Percentiles rank a stretch among this genome's conserved stretches.
These are phyloP conservation scores for Aproaerema taeniolella DNA, from an alignment of 2,888 invertebrate species.

Conservation along the genomic window DNA sequence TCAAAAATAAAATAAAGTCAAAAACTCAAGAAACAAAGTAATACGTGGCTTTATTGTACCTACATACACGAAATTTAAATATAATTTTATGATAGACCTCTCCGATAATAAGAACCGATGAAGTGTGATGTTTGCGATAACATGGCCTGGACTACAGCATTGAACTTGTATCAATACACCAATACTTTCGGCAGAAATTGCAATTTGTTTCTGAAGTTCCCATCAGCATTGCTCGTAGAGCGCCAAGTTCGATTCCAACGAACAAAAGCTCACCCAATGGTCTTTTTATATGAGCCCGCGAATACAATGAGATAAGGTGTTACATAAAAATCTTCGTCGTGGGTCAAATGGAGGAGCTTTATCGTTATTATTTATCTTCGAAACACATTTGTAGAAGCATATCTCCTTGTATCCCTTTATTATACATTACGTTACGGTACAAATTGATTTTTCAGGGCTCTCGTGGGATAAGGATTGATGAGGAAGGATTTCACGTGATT, in stretches of 20 bases:
- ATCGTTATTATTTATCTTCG: constrained; percentile 56
- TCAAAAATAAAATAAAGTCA: too few relatives aligned
- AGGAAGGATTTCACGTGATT: too few relatives aligned
- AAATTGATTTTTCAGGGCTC: constrained; percentile 45
- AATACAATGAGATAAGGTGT: constrained; percentile 45
- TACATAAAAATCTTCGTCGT: constrained; percentile 42
- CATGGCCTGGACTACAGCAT: too few relatives aligned
- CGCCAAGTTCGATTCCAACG: constrained; percentile 34
- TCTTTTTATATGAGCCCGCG: constrained; percentile 38
- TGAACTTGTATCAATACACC: too few relatives aligned
- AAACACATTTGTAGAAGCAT: constrained; percentile 44
- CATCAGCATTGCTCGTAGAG: constrained; percentile 10
- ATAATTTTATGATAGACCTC: too few relatives aligned
- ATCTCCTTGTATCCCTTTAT: constrained; percentile 45
- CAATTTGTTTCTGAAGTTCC: constrained; percentile 17
- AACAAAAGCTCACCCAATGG: constrained; percentile 40
- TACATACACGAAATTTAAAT: too few relatives aligned
- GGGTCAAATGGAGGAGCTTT: constrained; percentile 51
- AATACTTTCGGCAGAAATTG: constrained; percentile 9
- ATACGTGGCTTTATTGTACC: too few relatives aligned
- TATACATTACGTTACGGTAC: constrained; percentile 41
- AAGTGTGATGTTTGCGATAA: too few relatives aligned
- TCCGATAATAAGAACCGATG: too few relatives aligned
- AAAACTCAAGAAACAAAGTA: too few relatives aligned
- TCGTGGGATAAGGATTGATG: constrained; percentile 28